Evolutionary conservation across 2,888 invertebrate species (phyloP).

Genomic region (Camponotus fellah): DNA sequence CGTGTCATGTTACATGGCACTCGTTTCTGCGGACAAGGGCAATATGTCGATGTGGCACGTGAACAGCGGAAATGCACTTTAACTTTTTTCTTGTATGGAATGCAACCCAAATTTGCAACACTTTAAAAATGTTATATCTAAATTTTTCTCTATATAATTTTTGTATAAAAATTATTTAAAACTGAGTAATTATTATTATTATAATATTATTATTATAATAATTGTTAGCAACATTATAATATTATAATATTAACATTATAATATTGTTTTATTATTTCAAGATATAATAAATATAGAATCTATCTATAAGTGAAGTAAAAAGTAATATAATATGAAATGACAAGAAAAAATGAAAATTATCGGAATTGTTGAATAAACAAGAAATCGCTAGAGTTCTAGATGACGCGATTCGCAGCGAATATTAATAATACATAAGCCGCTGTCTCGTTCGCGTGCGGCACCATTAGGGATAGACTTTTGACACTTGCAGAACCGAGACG

Average conservation of each 20-base stretch:
- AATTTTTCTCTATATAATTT: not conserved
- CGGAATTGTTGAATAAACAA: not conserved
- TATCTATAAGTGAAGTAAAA: not conserved
- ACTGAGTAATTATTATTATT: slow-evolving; percentile 6
- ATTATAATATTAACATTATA: not conserved
- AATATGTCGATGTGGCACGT: slow-evolving; percentile 83
- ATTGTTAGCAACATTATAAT: not conserved
- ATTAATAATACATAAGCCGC: slow-evolving; percentile 82
- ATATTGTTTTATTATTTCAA: not conserved
- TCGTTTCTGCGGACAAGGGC: slow-evolving; percentile 76
- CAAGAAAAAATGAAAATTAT: not conserved
- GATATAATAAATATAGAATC: slow-evolving; percentile 1
- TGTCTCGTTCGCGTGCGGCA: slow-evolving; percentile 70
- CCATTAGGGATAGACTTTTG: slow-evolving; percentile 83
- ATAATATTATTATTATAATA: not conserved
- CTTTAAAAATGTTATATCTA: not conserved
- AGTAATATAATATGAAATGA: not conserved
- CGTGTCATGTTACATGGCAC: slow-evolving; percentile 84
- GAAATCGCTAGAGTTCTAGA: not conserved
- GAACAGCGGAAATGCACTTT: slow-evolving; percentile 71
- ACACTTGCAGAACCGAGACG: slow-evolving; percentile 85
- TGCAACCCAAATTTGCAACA: slow-evolving; percentile 24
- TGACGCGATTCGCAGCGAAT: slow-evolving; percentile 38
- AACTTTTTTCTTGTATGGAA: slow-evolving; percentile 44
- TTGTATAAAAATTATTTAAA: not conserved